phyloP scores from a whole-genome alignment of 2,113 vertebrate genomes.

The Phocoena phocoena region DNA sequence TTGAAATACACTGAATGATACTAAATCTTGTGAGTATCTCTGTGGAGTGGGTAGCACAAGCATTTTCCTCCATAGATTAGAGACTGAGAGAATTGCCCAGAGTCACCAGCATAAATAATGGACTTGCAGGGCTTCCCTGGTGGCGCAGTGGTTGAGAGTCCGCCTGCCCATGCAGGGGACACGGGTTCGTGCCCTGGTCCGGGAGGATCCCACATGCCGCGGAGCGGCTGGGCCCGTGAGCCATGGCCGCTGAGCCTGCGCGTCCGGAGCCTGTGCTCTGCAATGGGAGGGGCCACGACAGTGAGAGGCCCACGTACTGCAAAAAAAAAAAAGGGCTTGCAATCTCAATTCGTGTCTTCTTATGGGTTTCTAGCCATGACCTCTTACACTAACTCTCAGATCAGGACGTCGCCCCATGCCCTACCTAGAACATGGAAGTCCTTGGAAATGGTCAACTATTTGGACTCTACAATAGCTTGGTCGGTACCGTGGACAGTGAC shows the following conservation, averaged over 20 bases:
- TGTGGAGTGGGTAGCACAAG: not conserved
- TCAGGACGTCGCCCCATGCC: not conserved
- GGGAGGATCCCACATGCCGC: too few relatives aligned
- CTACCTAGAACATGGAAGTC: not conserved
- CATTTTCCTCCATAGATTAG: not conserved
- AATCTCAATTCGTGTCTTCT: not conserved
- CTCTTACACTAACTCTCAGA: not conserved
- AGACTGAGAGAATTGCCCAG: not conserved
- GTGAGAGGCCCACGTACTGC: too few relatives aligned
- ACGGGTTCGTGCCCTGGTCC: accelerated
- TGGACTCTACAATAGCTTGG: not conserved
- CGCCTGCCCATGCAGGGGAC: too few relatives aligned
- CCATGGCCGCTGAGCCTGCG: too few relatives aligned
- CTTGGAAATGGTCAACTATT: not conserved
- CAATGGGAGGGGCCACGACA: too few relatives aligned
- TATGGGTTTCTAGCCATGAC: not conserved
- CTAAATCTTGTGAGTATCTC: not conserved
- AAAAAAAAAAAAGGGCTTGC: not conserved
- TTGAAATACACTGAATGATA: not conserved
- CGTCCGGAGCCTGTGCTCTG: too few relatives aligned
- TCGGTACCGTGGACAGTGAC: not conserved
- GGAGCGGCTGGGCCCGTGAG: too few relatives aligned
- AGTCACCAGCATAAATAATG: not conserved
- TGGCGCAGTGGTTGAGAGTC: too few relatives aligned
- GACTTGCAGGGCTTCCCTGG: not conserved